Conservation (phyloP, 2,797 vertebrate species). For the Alfaro cultratus region DNA sequence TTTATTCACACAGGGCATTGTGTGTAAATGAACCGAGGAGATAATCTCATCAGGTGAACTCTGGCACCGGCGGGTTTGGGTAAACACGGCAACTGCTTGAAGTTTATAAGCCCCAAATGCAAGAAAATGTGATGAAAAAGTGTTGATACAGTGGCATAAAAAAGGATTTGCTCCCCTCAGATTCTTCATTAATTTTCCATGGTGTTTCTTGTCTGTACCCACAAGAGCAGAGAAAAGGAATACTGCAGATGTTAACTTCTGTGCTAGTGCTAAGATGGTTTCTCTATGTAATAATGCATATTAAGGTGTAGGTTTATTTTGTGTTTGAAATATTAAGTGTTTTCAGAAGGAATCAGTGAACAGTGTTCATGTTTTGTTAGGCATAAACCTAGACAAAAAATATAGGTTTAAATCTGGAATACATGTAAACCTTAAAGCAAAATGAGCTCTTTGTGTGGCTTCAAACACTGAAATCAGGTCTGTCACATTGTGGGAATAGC, state of each 20-base stretch:
- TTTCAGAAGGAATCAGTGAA: neutral
- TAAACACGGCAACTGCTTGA: slow-evolving; percentile 70
- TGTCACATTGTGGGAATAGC: neutral
- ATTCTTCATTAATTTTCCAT: neutral
- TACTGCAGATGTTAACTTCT: neutral
- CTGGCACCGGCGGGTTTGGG: slow-evolving; percentile 55
- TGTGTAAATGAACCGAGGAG: slow-evolving; percentile 77
- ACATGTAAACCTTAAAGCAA: neutral
- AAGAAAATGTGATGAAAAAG: slow-evolving; percentile 56
- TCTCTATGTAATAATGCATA: neutral
- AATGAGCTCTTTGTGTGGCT: neutral
- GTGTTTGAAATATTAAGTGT: neutral
- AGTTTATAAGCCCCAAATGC: slow-evolving; percentile 59
- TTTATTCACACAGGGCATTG: slow-evolving; percentile 61
- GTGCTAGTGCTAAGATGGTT: neutral
- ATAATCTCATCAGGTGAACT: slow-evolving; percentile 76
- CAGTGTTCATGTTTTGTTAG: neutral
- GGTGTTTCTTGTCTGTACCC: neutral
- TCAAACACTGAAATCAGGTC: neutral
- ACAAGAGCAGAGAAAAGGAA: neutral
- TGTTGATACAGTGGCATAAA: neutral
- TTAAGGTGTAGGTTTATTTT: neutral
- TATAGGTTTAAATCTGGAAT: neutral
- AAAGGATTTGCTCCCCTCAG: neutral
- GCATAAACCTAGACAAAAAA: neutral